A percentile compares a stretch with the other conserved stretches of the same genome.
Evolutionary conservation across 2,113 vertebrate genomes (phyloP).

Genomic region (Dromas ardeola): DNA sequence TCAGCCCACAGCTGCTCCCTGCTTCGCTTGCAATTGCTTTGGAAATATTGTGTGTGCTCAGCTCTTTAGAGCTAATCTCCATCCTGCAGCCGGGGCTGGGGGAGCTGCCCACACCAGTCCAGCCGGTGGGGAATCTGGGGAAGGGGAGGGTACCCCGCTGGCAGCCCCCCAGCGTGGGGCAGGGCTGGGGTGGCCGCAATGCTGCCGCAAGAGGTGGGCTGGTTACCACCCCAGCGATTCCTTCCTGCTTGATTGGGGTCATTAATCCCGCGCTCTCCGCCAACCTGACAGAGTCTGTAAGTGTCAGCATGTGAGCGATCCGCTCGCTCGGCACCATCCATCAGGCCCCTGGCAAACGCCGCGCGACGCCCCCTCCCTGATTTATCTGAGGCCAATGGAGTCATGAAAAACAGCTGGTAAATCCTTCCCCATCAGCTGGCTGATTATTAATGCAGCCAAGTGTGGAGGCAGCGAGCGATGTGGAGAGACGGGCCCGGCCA

Average conservation of each 20-base stretch:
- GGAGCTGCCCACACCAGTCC: background rate
- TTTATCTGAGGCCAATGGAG: constrained; percentile 68
- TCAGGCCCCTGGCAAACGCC: constrained; percentile 42
- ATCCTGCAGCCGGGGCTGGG: background rate
- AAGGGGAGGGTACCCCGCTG: fast-evolving
- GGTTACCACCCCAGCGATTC: background rate
- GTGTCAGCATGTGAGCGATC: constrained; percentile 43
- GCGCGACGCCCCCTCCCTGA: constrained; percentile 35
- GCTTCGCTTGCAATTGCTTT: constrained; percentile 45
- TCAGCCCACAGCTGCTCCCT: constrained; percentile 62
- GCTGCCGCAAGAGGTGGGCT: background rate
- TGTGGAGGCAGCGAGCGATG: constrained; percentile 1
- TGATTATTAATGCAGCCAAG: constrained; percentile 62
- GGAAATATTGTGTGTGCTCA: constrained; percentile 33
- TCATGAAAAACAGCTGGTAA: constrained; percentile 71
- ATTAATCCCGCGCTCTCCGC: background rate
- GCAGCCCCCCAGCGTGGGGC: fast-evolving
- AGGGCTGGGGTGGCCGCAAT: fast-evolving
- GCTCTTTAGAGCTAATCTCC: constrained; percentile 32
- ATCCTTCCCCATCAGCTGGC: constrained; percentile 63
- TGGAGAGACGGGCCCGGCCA: background rate
- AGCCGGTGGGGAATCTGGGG: background rate
- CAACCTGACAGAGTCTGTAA: constrained; percentile 4
- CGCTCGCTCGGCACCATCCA: constrained; percentile 40
- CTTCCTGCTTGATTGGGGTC: constrained; percentile 9